These are phyloP conservation scores for Halictus quadricinctus DNA, from an alignment of 2,888 invertebrate genomes.

Conservation along the genomic window DNA sequence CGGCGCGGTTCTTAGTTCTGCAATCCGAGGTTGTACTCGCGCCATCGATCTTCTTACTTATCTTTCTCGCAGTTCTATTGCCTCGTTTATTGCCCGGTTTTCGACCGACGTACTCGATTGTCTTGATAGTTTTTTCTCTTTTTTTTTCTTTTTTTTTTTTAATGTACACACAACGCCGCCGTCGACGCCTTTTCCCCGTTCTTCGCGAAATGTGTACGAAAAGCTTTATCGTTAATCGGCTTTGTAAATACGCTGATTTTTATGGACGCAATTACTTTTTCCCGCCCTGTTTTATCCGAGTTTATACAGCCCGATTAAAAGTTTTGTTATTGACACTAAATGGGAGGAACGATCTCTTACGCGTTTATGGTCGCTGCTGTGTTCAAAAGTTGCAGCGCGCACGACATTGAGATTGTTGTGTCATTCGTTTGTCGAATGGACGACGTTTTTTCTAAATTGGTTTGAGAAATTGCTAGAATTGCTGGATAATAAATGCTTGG, in stretches of 20 bases:
- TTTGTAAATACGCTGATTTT: conserved; percentile 2
- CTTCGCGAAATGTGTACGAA: neutral
- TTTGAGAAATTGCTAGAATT: too few relatives aligned
- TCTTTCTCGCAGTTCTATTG: conserved; percentile 39
- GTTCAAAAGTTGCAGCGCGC: neutral
- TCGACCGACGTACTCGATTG: neutral
- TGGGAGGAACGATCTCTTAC: neutral
- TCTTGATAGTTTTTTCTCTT: neutral
- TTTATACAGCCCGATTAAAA: neutral
- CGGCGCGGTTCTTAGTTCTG: conserved; percentile 35
- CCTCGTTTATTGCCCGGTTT: conserved; percentile 19
- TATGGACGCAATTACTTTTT: neutral
- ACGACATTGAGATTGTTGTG: neutral
- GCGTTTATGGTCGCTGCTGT: neutral
- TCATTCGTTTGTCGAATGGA: neutral
- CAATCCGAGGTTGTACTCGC: conserved; percentile 15
- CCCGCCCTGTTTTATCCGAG: neutral
- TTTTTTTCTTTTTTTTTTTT: too few relatives aligned
- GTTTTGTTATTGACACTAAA: neutral
- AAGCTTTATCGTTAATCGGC: neutral
- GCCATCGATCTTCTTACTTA: conserved; percentile 51
- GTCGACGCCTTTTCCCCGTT: neutral
- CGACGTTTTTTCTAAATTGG: too few relatives aligned
- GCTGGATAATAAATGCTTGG: too few relatives aligned
- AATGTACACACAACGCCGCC: neutral